phyloP scores from a whole-genome alignment of 2,888 invertebrate species.

The Tillus elongatus region DNA sequence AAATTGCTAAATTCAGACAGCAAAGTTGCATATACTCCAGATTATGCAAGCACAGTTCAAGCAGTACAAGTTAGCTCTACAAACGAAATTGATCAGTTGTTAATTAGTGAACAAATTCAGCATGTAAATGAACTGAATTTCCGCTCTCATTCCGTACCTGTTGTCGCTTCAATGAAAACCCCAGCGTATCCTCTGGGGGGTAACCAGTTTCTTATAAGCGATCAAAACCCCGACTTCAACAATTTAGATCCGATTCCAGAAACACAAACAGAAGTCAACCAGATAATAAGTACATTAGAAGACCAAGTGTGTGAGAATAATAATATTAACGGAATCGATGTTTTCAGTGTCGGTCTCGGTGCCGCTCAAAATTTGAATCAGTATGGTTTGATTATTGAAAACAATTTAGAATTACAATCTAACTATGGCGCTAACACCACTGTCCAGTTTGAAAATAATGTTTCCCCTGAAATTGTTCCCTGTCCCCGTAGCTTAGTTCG shows the following conservation, averaged over 20 bases:
- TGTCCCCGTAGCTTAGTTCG: constrained; percentile 17
- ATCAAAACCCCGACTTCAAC: constrained; percentile 58
- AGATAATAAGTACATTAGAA: constrained; percentile 56
- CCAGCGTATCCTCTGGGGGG: constrained; percentile 37
- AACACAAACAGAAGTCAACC: constrained; percentile 53
- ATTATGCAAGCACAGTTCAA: constrained; percentile 35
- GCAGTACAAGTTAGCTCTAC: constrained; percentile 29
- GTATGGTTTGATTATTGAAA: constrained; percentile 21
- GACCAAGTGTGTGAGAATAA: constrained; percentile 36
- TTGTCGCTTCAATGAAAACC: constrained; percentile 45
- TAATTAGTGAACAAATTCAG: constrained; percentile 46
- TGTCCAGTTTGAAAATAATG: background rate
- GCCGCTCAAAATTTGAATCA: constrained; percentile 24
- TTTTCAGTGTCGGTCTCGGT: constrained; percentile 27
- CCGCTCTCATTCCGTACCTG: constrained; percentile 73
- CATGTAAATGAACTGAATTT: constrained; percentile 15
- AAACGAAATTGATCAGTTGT: constrained; percentile 54
- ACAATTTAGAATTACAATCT: constrained; percentile 14
- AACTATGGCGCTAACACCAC: constrained; percentile 11
- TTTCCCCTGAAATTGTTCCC: constrained; percentile 6
- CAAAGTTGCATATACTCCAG: constrained; percentile 45
- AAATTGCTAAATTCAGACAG: constrained; percentile 44
- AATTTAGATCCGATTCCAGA: constrained; percentile 58
- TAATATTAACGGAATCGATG: constrained; percentile 23
- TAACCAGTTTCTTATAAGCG: constrained; percentile 16